Percentiles rank a stretch among this genome's conserved stretches.
phyloP scores from a whole-genome alignment of 2,113 vertebrate species.

The Sapayoa aenigma region DNA sequence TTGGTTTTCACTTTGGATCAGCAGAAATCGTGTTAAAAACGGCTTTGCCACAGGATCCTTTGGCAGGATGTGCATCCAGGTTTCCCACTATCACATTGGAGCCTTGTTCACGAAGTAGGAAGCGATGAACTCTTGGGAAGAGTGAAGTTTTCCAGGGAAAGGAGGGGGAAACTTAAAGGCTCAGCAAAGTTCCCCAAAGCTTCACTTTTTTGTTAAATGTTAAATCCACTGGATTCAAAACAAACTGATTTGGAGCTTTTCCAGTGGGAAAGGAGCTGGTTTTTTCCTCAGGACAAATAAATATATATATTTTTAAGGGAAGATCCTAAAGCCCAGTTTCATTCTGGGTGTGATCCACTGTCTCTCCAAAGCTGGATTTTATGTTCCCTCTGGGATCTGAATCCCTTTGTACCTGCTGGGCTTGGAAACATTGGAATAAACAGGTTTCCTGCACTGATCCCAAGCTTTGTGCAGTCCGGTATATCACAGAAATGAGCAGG shows the following conservation, averaged over 20 bases:
- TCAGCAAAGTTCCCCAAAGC: neutral
- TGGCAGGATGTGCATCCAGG: neutral
- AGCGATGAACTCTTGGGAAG: neutral
- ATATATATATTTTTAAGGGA: neutral
- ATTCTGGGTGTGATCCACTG: neutral
- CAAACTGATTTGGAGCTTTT: neutral
- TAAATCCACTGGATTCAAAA: neutral
- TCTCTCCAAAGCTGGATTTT: neutral
- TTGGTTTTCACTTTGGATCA: neutral
- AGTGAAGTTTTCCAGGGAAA: neutral
- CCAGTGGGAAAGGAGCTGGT: neutral
- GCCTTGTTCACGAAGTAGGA: neutral
- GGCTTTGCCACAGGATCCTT: neutral
- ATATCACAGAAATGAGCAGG: neutral
- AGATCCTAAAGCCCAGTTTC: neutral
- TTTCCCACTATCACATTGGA: neutral
- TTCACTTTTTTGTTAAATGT: neutral
- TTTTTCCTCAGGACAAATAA: neutral
- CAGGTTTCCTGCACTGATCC: neutral
- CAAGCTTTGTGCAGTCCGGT: neutral
- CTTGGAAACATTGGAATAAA: neutral
- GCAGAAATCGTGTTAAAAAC: neutral
- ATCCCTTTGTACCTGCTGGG: neutral
- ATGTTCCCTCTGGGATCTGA: neutral
- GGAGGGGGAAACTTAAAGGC: neutral